phyloP scores from a whole-genome alignment of 2,113 vertebrate species.

The Melanocharis versteri region DNA sequence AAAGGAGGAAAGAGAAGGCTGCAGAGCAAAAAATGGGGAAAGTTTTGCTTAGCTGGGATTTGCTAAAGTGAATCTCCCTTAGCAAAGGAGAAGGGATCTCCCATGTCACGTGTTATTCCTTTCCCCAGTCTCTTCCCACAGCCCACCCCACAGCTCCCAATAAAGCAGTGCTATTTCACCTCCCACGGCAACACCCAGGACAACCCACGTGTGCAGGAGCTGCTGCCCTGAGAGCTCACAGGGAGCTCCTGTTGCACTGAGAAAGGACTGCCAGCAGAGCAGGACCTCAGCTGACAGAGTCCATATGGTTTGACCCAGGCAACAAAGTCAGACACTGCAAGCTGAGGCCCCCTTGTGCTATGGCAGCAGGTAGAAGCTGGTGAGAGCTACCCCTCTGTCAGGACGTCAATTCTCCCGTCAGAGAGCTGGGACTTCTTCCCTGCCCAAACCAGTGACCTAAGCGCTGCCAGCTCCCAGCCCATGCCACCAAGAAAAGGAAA shows the following conservation, averaged over 20 bases:
- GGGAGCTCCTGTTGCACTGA: background rate
- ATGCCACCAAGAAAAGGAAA: background rate
- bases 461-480: background rate
- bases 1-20: background rate
- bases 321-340: background rate
- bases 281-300: background rate
- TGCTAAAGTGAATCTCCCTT: background rate
- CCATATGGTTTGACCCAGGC: rapidly evolving
- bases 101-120: rapidly evolving
- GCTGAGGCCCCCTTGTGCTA: background rate
- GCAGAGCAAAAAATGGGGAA: background rate
- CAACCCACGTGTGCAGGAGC: background rate
- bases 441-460: background rate
- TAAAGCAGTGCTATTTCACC: background rate
- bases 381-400: rapidly evolving
- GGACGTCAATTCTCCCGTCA: background rate
- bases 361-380: background rate
- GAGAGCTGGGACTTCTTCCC: background rate
- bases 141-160: background rate
- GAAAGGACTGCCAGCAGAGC: background rate
- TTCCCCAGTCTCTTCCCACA: background rate
- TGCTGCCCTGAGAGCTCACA: background rate
- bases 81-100: background rate
- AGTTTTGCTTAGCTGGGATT: background rate
- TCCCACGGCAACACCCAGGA: background rate